These are phyloP conservation scores for Microcebus tavaratra DNA, from an alignment of 2,113 vertebrate genomes.

Conservation along the genomic window DNA sequence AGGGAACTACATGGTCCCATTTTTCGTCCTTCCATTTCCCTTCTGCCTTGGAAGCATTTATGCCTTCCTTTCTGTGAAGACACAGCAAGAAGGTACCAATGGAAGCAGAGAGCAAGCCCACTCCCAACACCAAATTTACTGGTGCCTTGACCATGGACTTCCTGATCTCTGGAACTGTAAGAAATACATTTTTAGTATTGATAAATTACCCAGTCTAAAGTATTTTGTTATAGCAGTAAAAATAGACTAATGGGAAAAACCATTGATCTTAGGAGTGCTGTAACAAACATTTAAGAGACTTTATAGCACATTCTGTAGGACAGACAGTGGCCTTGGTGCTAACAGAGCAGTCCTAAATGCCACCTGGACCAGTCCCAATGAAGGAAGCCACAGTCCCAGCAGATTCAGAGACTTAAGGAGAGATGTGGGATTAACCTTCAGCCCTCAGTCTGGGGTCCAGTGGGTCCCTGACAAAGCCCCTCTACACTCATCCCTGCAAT, in stretches of 20 bases:
- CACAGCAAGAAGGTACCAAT: neutral
- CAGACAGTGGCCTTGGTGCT: neutral
- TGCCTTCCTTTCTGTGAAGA: neutral
- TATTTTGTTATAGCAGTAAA: neutral
- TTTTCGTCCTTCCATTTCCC: neutral
- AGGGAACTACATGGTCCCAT: neutral
- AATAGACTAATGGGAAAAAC: neutral
- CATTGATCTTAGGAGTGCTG: neutral
- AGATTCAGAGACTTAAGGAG: neutral
- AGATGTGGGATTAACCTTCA: neutral
- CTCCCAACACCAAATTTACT: neutral
- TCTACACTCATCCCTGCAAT: neutral
- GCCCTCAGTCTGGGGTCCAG: too few species aligned
- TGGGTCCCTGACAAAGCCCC: rapidly evolving
- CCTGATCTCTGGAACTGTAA: neutral
- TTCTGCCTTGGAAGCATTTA: neutral
- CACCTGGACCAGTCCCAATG: neutral
- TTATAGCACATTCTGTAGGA: neutral
- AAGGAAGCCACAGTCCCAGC: neutral
- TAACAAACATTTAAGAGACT: neutral
- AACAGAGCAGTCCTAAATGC: neutral
- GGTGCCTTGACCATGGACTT: neutral
- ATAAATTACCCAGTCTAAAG: neutral
- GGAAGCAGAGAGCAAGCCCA: neutral
- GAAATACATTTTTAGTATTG: neutral